These are phyloP conservation scores for Chironomus tepperi DNA, from an alignment of 1,140 invertebrate genomes.

Conservation along the genomic window DNA sequence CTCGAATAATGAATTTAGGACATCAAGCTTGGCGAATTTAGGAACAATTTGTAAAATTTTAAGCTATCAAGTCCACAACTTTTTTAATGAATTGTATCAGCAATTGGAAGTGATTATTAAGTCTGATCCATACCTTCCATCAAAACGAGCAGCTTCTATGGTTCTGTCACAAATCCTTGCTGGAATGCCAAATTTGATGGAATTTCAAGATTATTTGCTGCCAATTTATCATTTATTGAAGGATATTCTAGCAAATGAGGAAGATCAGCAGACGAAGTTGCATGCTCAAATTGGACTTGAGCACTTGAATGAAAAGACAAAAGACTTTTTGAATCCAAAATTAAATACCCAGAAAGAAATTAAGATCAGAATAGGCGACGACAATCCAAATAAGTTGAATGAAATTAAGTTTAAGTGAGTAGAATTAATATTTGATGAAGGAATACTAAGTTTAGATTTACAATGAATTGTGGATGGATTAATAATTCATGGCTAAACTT, in stretches of 20 bases:
- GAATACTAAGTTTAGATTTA: no score
- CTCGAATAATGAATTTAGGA: conserved; percentile 54
- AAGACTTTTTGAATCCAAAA: conserved; percentile 47
- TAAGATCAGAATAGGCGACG: conserved; percentile 34
- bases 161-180: conserved; percentile 56
- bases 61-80: conserved; percentile 56
- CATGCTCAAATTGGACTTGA: conserved; percentile 62
- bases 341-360: conserved; percentile 51
- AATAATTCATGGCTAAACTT: no score
- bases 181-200: conserved; percentile 54
- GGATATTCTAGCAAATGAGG: conserved; percentile 48
- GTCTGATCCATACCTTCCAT: conserved; percentile 52
- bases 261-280: conserved; percentile 53
- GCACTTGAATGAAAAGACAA: conserved; percentile 56
- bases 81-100: conserved; percentile 57
- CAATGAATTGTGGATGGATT: no score
- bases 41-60: conserved; percentile 67
- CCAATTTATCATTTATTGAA: conserved; percentile 57
- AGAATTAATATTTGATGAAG: neutral
- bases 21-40: conserved; percentile 70
- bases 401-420: conserved; percentile 16
- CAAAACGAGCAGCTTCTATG: conserved; percentile 60
- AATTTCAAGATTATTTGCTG: conserved; percentile 51
- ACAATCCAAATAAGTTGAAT: conserved; percentile 27
- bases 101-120: conserved; percentile 53